Evolutionary conservation across 2,797 vertebrate genomes (phyloP).

Genomic region (Morus bassanus): DNA sequence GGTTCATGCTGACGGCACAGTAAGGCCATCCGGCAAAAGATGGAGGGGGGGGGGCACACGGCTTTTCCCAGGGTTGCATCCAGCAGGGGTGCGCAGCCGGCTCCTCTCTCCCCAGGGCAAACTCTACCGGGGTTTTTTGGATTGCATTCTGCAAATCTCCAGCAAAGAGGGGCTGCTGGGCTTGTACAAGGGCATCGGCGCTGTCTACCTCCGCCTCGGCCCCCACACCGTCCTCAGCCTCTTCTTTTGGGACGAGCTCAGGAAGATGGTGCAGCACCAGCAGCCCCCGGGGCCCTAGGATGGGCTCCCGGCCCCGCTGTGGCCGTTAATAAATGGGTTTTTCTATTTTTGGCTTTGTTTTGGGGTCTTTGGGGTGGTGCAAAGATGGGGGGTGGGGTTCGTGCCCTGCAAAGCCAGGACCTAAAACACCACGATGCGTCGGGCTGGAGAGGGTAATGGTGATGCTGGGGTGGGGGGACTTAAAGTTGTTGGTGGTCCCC

Average conservation of each 20-base stretch:
- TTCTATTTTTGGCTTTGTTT: background rate
- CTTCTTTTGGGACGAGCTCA: constrained; percentile 93
- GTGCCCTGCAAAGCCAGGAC: background rate
- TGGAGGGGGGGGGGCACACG: fast-evolving
- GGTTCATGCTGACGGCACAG: constrained; percentile 80
- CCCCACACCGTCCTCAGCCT: constrained; percentile 96
- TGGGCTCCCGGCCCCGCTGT: background rate
- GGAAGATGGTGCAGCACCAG: constrained; percentile 73
- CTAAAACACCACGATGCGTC: fast-evolving
- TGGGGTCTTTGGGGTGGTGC: background rate
- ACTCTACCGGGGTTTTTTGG: constrained; percentile 85
- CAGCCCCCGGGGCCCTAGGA: background rate
- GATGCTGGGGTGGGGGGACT: fast-evolving
- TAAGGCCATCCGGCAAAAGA: constrained; percentile 14
- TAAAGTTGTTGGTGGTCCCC: background rate
- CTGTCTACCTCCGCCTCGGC: constrained; percentile 89
- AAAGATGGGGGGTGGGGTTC: fast-evolving
- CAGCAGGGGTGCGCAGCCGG: background rate
- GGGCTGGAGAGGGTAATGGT: background rate
- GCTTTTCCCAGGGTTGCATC: background rate
- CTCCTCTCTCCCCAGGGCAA: constrained; percentile 77
- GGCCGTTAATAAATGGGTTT: constrained; percentile 33
- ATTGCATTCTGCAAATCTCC: constrained; percentile 88
- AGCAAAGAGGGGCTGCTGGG: constrained; percentile 84
- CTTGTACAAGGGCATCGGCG: constrained; percentile 92